phyloP scores from a whole-genome alignment of 2,797 vertebrate genomes.

The Notolepis coatsorum region DNA sequence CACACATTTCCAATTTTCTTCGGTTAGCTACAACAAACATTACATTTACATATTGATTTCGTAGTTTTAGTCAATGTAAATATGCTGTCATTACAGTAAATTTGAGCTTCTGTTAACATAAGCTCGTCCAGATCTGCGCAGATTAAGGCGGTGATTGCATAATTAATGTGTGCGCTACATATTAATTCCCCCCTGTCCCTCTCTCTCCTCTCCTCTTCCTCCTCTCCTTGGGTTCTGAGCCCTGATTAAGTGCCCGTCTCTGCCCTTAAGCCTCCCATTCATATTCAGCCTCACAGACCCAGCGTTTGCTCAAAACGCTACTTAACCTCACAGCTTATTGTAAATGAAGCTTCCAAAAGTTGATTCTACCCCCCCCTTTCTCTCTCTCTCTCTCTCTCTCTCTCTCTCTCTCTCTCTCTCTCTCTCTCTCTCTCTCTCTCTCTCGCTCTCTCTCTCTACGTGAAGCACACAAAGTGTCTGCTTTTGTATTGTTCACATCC shows the following conservation, averaged over 20 bases:
- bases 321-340: conserved; percentile 84
- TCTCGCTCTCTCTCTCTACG: conserved; percentile 8
- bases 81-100: conserved; percentile 99
- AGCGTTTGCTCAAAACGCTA: conserved; percentile 83
- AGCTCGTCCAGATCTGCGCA: conserved; percentile 95
- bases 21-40: conserved; percentile 99
- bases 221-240: conserved; percentile 80
- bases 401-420: not conserved
- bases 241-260: conserved; percentile 82
- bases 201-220: conserved; percentile 70
- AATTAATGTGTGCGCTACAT: conserved; percentile 93
- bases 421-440: not conserved
- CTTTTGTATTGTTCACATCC: conserved; percentile 29
- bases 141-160: conserved; percentile 96
- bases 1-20: conserved; percentile 90
- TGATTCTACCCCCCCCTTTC: conserved; percentile 67
- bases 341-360: conserved; percentile 82
- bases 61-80: conserved; percentile 99
- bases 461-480: conserved; percentile 62
- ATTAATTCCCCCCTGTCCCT: conserved; percentile 84
- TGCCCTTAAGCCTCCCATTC: conserved; percentile 84
- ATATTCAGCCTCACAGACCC: conserved; percentile 82
- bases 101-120: conserved; percentile 99
- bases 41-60: conserved; percentile 99
- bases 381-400: conserved; percentile 12